Conservation (phyloP, 2,113 vertebrate genomes). For the Corvus hawaiiensis region DNA sequence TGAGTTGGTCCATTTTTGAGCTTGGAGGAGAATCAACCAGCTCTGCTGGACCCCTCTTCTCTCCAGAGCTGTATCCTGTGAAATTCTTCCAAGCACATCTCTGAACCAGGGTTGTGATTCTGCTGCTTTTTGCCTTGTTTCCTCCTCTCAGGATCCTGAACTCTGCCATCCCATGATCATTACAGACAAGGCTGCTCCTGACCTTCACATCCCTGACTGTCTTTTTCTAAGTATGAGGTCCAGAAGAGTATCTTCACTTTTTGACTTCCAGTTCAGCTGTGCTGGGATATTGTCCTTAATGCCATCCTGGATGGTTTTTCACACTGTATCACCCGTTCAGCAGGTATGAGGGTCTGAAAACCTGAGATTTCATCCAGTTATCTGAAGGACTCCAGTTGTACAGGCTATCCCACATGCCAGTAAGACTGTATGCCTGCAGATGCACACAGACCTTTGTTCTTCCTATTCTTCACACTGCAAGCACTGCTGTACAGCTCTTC, state of each 20-base stretch:
- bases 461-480: not conserved
- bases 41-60: not conserved
- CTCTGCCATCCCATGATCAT: not conserved
- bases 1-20: not conserved
- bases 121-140: not conserved
- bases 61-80: not conserved
- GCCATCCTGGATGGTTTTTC: not conserved
- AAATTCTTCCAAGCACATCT: not conserved
- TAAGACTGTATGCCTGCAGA: not conserved
- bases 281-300: not conserved
- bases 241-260: not conserved
- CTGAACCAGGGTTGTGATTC: not conserved
- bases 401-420: not conserved
- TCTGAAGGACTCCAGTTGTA: not conserved
- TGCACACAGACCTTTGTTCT: not conserved
- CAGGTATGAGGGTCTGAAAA: not conserved
- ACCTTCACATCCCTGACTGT: not conserved
- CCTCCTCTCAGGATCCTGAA: not conserved
- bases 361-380: not conserved
- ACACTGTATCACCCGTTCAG: accelerated
- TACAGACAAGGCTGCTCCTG: not conserved
- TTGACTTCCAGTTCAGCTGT: not conserved
- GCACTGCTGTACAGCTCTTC: not conserved
- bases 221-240: not conserved
- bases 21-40: not conserved